These are phyloP conservation scores for Toxotes chatareus DNA, from an alignment of 2,113 vertebrate genomes.

Conservation along the genomic window DNA sequence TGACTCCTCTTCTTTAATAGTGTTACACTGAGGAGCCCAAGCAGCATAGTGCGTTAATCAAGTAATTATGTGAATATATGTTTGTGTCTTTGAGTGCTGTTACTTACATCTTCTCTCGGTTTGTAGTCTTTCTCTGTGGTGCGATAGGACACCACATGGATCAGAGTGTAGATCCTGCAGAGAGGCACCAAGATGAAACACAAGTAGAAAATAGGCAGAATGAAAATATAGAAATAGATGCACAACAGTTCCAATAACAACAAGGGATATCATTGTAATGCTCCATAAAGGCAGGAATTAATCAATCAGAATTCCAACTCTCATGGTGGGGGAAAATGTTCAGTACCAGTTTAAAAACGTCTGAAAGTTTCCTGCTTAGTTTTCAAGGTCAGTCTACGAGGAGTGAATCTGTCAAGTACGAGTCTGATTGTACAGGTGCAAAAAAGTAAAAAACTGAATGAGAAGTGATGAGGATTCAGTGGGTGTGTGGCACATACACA, in stretches of 20 bases:
- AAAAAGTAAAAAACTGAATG: slow-evolving; percentile 1
- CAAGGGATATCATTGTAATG: not conserved
- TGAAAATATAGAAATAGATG: not conserved
- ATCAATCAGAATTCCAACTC: not conserved
- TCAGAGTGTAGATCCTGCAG: slow-evolving; percentile 85
- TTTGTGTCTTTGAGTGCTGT: not conserved
- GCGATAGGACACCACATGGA: slow-evolving; percentile 85
- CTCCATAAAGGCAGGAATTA: not conserved
- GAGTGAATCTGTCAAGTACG: not conserved
- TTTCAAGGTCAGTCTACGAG: slow-evolving; percentile 12
- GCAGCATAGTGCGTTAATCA: not conserved
- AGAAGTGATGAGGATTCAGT: not conserved
- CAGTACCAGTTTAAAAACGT: not conserved
- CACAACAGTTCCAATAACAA: not conserved
- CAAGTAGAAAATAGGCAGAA: not conserved
- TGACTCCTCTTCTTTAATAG: not conserved
- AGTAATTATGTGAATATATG: not conserved
- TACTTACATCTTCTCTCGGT: slow-evolving; percentile 66
- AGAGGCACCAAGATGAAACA: slow-evolving; percentile 27
- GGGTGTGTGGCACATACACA: not conserved
- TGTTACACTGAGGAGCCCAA: not conserved
- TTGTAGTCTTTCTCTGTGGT: slow-evolving; percentile 83
- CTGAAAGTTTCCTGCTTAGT: not conserved
- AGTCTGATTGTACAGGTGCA: not conserved
- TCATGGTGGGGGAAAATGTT: not conserved